Percentiles rank a stretch among this genome's conserved stretches.
These are phyloP conservation scores for Macroramphosus scolopax DNA, from an alignment of 2,797 vertebrate species.

Conservation along the genomic window DNA sequence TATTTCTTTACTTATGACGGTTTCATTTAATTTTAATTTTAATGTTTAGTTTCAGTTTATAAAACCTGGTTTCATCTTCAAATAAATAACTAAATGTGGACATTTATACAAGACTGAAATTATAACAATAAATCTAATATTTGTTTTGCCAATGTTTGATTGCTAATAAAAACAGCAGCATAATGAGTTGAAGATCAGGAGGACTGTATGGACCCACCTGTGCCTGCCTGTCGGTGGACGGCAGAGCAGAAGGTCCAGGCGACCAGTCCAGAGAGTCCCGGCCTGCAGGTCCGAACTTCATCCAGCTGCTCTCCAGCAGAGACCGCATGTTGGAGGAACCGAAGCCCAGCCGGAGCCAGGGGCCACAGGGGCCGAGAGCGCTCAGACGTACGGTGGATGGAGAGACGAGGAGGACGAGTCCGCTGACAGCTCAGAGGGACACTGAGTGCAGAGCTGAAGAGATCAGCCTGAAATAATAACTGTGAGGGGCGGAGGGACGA, in stretches of 20 bases:
- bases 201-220: conserved; percentile 77
- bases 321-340: conserved; percentile 74
- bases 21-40: too few relatives aligned
- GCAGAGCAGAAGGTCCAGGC: conserved; percentile 75
- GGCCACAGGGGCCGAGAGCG: conserved; percentile 10
- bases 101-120: too few relatives aligned
- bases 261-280: conserved; percentile 87
- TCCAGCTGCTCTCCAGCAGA: conserved; percentile 86
- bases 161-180: too few relatives aligned
- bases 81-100: too few relatives aligned
- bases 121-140: too few relatives aligned
- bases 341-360: conserved; percentile 33
- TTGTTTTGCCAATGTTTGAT: too few relatives aligned
- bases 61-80: too few relatives aligned
- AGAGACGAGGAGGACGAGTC: conserved; percentile 3
- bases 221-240: conserved; percentile 80
- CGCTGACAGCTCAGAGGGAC: conserved; percentile 20
- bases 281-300: conserved; percentile 85
- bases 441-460: conserved; percentile 12
- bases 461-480: conserved; percentile 40
- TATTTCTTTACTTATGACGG: too few relatives aligned
- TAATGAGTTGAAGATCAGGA: too few relatives aligned
- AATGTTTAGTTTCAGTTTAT: too few relatives aligned
- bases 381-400: neutral
- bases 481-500: neutral